These are phyloP conservation scores for Rattus rattus DNA, from an alignment of 2,113 vertebrate species.

Conservation along the genomic window DNA sequence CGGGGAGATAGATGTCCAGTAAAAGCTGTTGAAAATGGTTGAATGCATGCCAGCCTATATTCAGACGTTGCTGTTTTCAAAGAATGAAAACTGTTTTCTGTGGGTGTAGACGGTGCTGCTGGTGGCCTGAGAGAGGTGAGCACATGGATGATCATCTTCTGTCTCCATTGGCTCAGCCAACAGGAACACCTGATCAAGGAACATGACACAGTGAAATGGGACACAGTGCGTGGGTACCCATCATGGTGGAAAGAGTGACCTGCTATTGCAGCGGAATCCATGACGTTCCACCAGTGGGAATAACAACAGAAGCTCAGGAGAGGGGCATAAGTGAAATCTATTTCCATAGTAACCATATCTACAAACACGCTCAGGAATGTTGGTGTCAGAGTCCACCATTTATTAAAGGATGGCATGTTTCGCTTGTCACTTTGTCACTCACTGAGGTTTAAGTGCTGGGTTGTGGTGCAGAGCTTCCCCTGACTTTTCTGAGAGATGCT, in stretches of 20 bases:
- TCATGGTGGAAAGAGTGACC: background rate
- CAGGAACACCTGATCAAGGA: background rate
- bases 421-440: background rate
- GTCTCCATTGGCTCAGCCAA: background rate
- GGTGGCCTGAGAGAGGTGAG: background rate
- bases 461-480: background rate
- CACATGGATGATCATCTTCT: background rate
- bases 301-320: background rate
- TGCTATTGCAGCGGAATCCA: background rate
- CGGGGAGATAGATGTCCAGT: background rate
- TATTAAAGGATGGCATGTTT: background rate
- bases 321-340: conserved; percentile 6
- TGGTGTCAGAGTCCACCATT: background rate
- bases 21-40: conserved; percentile 25
- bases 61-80: conserved; percentile 27
- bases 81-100: background rate
- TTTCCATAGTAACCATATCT: background rate
- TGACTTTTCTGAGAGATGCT: background rate
- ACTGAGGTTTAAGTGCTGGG: background rate
- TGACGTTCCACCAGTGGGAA: background rate
- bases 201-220: background rate
- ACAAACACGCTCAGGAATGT: background rate
- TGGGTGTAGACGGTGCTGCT: background rate
- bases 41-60: background rate
- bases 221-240: background rate